Evolutionary conservation across 2,797 vertebrate genomes (phyloP).

Genomic region (Thalassophryne amazonica): DNA sequence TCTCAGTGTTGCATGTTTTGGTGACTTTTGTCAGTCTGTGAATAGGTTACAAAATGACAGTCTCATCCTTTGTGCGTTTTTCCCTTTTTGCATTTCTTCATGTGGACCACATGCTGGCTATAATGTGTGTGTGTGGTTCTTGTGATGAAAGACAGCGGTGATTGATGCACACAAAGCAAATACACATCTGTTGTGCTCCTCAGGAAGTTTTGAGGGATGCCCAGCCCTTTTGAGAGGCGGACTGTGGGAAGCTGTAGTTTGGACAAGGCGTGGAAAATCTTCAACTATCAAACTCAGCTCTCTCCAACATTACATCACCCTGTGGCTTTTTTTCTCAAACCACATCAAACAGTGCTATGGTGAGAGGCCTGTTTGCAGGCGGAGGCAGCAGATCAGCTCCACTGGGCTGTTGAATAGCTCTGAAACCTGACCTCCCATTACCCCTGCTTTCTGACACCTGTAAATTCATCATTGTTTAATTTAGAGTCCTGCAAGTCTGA

Average conservation of each 20-base stretch:
- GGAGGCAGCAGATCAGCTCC: slow-evolving; percentile 23
- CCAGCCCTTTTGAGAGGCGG: slow-evolving; percentile 56
- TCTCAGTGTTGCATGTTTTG: slow-evolving; percentile 1
- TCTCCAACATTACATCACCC: slow-evolving; percentile 71
- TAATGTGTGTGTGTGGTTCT: slow-evolving; percentile 18
- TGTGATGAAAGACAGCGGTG: slow-evolving; percentile 66
- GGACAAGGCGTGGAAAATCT: slow-evolving; percentile 53
- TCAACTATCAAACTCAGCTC: slow-evolving; percentile 54
- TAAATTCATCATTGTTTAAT: too few species aligned
- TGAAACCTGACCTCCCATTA: slow-evolving; percentile 11
- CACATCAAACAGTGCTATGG: slow-evolving; percentile 56
- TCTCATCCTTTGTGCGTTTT: slow-evolving; percentile 30
- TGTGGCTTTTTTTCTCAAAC: slow-evolving; percentile 46
- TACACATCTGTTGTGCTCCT: slow-evolving; percentile 73
- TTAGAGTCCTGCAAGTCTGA: not conserved
- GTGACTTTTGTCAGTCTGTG: slow-evolving; percentile 5
- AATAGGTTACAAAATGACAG: slow-evolving; percentile 8
- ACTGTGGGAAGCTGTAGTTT: slow-evolving; percentile 60
- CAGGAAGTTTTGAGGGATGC: slow-evolving; percentile 57
- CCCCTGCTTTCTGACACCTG: slow-evolving; percentile 34
- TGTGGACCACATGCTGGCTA: slow-evolving; percentile 56
- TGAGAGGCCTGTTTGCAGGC: slow-evolving; percentile 45
- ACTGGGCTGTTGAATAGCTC: slow-evolving; percentile 22
- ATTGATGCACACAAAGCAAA: slow-evolving; percentile 64
- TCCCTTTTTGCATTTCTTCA: slow-evolving; percentile 51